Evolutionary conservation across 1,140 invertebrate genomes (phyloP).

Genomic region (Hyphantria cunea): DNA sequence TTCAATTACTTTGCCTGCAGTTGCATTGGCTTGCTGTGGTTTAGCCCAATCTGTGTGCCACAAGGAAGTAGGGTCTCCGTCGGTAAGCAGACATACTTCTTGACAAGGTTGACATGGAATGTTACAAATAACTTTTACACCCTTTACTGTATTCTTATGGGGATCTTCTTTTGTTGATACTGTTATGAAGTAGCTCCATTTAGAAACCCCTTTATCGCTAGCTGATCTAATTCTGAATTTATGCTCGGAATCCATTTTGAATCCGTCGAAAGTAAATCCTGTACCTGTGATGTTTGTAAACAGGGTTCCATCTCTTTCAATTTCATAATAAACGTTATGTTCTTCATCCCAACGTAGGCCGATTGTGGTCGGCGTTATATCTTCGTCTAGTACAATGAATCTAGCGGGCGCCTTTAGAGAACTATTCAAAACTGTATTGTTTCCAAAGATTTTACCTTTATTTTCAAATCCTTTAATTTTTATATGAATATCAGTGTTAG

Average conservation of each 20-base stretch:
- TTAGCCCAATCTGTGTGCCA: conserved; percentile 62
- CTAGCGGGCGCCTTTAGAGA: conserved; percentile 34
- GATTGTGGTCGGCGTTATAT: conserved; percentile 41
- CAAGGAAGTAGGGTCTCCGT: conserved; percentile 40
- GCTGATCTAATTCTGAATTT: conserved; percentile 56
- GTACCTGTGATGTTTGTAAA: conserved; percentile 51
- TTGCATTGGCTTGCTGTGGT: conserved; percentile 34
- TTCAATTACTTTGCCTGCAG: conserved; percentile 38
- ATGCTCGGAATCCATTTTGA: conserved; percentile 46
- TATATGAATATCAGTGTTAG: conserved; percentile 52
- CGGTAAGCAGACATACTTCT: conserved; percentile 53
- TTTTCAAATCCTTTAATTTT: conserved; percentile 55
- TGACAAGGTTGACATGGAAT: conserved; percentile 55
- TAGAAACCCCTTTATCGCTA: conserved; percentile 41
- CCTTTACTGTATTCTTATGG: conserved; percentile 44
- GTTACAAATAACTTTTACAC: conserved; percentile 55
- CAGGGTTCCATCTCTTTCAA: conserved; percentile 58
- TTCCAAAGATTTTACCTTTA: conserved; percentile 42
- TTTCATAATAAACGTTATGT: conserved; percentile 56
- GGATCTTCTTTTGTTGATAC: conserved; percentile 44
- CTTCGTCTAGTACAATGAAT: conserved; percentile 36
- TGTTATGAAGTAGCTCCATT: conserved; percentile 57
- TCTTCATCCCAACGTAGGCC: conserved; percentile 48
- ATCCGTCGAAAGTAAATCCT: conserved; percentile 51
- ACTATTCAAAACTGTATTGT: conserved; percentile 30